A percentile compares a stretch with the other conserved stretches of the same genome.
Conservation (phyloP, 2,888 invertebrate genomes). For the Drosophila mimica region DNA sequence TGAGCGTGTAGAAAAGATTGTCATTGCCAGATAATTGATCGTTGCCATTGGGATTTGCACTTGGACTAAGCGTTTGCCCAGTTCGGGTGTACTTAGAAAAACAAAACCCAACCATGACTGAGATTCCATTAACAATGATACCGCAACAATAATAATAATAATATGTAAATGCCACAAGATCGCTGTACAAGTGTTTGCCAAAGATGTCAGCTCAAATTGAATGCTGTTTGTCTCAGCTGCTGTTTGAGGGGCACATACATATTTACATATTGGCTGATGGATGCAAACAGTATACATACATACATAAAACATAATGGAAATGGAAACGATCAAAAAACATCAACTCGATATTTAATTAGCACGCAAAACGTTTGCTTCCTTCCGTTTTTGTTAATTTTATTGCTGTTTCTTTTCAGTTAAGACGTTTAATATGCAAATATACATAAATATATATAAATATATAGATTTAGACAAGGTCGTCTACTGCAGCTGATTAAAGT, state of each 20-base stretch:
- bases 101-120: conserved; percentile 22
- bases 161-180: conserved; percentile 57
- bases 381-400: conserved; percentile 41
- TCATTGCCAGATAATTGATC: conserved; percentile 53
- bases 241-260: conserved; percentile 22
- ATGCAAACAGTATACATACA: conserved; percentile 17
- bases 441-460: conserved; percentile 13
- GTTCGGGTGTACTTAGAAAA: background rate
- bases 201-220: conserved; percentile 46
- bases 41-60: conserved; percentile 41
- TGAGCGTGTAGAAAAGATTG: conserved; percentile 10
- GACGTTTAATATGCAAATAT: conserved; percentile 49
- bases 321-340: conserved; percentile 16
- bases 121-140: conserved; percentile 38
- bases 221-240: conserved; percentile 19
- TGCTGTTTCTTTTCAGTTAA: conserved; percentile 30
- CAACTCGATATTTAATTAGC: conserved; percentile 49
- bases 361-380: conserved; percentile 62
- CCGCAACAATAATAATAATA: conserved; percentile 5
- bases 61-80: conserved; percentile 25
- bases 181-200: conserved; percentile 59
- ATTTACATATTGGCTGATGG: conserved; percentile 50
- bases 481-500: conserved; percentile 24
- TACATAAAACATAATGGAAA: conserved; percentile 11
- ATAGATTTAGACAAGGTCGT: conserved; percentile 54